Conservation (phyloP, 2,888 invertebrate genomes). For the Pandemis heparana region DNA sequence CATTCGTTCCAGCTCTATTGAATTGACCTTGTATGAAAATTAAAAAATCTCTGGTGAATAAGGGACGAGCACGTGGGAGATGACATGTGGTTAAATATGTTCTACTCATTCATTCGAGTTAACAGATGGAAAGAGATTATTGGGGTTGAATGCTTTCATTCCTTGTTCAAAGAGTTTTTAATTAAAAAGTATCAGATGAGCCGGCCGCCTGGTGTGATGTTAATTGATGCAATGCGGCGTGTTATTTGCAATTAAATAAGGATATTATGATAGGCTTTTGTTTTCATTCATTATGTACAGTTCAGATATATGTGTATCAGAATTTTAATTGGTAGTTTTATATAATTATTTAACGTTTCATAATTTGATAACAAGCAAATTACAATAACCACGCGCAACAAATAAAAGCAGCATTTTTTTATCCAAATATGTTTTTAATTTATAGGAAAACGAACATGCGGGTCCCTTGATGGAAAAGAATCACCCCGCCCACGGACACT, state of each 20-base stretch:
- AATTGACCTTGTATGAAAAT: slow-evolving; percentile 27
- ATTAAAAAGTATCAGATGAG: slow-evolving; percentile 19
- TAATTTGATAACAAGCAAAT: too few species aligned
- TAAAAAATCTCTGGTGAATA: slow-evolving; percentile 49
- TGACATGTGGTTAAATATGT: slow-evolving; percentile 70
- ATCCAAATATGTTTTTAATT: too few species aligned
- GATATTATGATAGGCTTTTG: not conserved
- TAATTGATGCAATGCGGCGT: not conserved
- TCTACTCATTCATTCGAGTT: slow-evolving; percentile 55
- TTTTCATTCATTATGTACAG: too few species aligned
- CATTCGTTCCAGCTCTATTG: not conserved
- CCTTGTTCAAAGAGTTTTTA: slow-evolving; percentile 45
- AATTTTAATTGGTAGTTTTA: too few species aligned
- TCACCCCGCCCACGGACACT: too few species aligned
- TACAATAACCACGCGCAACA: too few species aligned
- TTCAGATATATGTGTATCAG: too few species aligned
- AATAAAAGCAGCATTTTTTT: too few species aligned
- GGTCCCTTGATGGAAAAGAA: too few species aligned
- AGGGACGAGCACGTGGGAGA: slow-evolving; percentile 60
- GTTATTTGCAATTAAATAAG: not conserved
- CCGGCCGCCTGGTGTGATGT: not conserved
- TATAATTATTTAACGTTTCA: too few species aligned
- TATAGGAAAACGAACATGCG: too few species aligned
- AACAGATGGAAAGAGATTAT: slow-evolving; percentile 60
- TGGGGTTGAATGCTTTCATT: slow-evolving; percentile 55